Percentiles rank a stretch among this genome's conserved stretches.
Evolutionary conservation across 2,888 invertebrate genomes (phyloP).

Genomic region (Luffia ferchaultella): DNA sequence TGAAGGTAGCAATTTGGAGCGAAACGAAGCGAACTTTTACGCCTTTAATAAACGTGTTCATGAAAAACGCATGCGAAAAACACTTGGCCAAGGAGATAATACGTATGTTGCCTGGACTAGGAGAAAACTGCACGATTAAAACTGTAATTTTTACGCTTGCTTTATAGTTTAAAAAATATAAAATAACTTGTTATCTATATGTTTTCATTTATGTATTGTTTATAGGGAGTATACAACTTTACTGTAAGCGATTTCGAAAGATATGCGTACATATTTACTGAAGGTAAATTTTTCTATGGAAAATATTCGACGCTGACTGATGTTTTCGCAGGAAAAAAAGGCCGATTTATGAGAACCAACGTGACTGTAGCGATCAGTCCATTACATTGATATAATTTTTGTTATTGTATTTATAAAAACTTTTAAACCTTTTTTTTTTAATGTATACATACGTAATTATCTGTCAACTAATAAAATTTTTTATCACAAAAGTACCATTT

Average conservation of each 20-base stretch:
- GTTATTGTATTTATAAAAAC: too few relatives aligned
- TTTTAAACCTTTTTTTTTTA: too few relatives aligned
- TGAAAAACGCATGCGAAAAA: background rate
- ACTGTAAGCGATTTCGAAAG: conserved; percentile 3
- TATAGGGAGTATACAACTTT: conserved; percentile 7
- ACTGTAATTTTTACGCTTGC: background rate
- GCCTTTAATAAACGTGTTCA: background rate
- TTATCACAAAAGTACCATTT: too few relatives aligned
- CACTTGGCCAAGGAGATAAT: background rate
- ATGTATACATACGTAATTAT: too few relatives aligned
- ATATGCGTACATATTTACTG: conserved; percentile 4
- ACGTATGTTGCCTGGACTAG: background rate
- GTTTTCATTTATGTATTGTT: background rate
- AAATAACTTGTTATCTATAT: too few relatives aligned
- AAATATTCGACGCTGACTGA: conserved; percentile 6
- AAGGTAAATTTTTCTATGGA: conserved; percentile 11
- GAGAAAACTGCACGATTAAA: background rate
- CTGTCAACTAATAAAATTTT: too few relatives aligned
- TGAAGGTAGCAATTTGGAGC: background rate
- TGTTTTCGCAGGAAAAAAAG: conserved; percentile 1
- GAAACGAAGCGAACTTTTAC: background rate
- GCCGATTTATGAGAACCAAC: background rate
- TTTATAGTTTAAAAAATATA: too few relatives aligned
- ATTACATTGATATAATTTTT: too few relatives aligned
- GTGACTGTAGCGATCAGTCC: background rate